Conservation (phyloP, 1,140 invertebrate species). For the Zaprionus gabonicus region DNA sequence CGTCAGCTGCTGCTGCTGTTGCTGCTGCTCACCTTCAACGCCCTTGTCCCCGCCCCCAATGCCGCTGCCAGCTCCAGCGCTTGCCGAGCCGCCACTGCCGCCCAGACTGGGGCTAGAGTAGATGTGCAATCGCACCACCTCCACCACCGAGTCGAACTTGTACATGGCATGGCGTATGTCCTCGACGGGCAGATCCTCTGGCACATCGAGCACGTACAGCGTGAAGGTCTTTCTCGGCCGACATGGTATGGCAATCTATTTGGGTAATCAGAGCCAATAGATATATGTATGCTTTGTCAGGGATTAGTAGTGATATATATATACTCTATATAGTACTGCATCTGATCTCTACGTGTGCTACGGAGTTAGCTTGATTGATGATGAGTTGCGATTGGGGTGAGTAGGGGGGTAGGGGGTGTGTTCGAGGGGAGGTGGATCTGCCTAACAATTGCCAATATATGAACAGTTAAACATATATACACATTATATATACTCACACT, state of each 20-base stretch:
- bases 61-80: slow-evolving; percentile 27
- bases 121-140: slow-evolving; percentile 87
- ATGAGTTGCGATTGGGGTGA: background rate
- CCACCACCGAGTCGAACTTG: slow-evolving; percentile 91
- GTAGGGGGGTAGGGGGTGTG: background rate
- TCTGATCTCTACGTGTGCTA: background rate
- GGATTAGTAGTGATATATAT: slow-evolving; percentile 1
- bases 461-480: slow-evolving; percentile 23
- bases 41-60: slow-evolving; percentile 57
- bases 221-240: slow-evolving; percentile 93
- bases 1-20: slow-evolving; percentile 37
- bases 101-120: slow-evolving; percentile 82
- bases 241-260: slow-evolving; percentile 91
- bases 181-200: slow-evolving; percentile 92
- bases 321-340: background rate
- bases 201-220: slow-evolving; percentile 91
- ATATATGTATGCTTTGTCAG: background rate
- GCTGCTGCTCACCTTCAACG: slow-evolving; percentile 71
- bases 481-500: slow-evolving; percentile 65
- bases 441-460: slow-evolving; percentile 9
- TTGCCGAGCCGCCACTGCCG: slow-evolving; percentile 36
- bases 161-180: slow-evolving; percentile 92
- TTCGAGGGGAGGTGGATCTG: background rate
- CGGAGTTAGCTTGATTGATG: background rate
- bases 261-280: slow-evolving; percentile 5